A percentile compares a stretch with the other conserved stretches of the same genome.
These are phyloP conservation scores for Idaea biselata DNA, from an alignment of 2,888 invertebrate species.

Conservation along the genomic window DNA sequence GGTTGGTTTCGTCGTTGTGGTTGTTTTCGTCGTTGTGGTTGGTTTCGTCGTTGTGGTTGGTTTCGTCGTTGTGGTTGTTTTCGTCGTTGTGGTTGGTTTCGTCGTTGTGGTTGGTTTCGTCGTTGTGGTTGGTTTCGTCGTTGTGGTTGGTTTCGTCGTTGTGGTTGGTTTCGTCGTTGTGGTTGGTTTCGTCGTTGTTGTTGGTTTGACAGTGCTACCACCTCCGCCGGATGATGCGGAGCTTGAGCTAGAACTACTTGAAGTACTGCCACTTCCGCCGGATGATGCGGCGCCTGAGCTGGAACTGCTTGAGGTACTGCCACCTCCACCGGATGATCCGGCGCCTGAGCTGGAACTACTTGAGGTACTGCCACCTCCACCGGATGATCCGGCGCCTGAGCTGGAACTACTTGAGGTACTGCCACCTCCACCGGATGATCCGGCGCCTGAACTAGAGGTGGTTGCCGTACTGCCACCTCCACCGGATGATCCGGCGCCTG, in stretches of 20 bases:
- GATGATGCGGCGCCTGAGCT: not conserved
- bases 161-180: too few relatives aligned
- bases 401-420: not conserved
- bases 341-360: not conserved
- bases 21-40: too few relatives aligned
- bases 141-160: too few relatives aligned
- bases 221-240: too few relatives aligned
- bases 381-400: not conserved
- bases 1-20: too few relatives aligned
- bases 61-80: too few relatives aligned
- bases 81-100: too few relatives aligned
- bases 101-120: too few relatives aligned
- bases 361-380: not conserved
- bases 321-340: not conserved
- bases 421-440: not conserved
- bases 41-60: too few relatives aligned
- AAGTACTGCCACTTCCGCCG: not conserved
- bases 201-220: too few relatives aligned
- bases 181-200: too few relatives aligned
- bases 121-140: too few relatives aligned
- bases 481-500: not conserved
- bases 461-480: not conserved
- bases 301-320: not conserved
- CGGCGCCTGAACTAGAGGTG: not conserved
- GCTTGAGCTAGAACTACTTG: not conserved